Conservation (phyloP, 2,888 invertebrate species). For the Liposcelis brunnea region DNA sequence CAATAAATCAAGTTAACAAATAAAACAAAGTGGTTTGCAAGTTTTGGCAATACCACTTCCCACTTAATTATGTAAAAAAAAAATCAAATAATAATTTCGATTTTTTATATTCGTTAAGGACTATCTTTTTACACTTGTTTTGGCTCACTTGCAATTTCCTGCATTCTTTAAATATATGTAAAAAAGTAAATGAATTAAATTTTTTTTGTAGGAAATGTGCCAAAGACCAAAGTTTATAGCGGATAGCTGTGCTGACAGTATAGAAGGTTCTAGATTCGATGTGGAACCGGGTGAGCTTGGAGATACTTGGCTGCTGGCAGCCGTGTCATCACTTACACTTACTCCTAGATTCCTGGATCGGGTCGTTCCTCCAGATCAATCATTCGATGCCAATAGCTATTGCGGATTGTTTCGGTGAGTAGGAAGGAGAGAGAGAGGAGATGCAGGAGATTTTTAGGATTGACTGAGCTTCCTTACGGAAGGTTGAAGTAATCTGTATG, state of each 20-base stretch:
- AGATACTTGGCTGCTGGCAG: conserved; percentile 42
- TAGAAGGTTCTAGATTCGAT: conserved; percentile 25
- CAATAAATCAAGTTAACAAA: too few relatives aligned
- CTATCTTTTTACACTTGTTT: neutral
- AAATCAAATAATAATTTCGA: too few relatives aligned
- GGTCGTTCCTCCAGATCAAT: conserved; percentile 45
- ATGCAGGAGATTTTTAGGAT: too few relatives aligned
- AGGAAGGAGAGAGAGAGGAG: too few relatives aligned
- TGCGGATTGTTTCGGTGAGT: conserved; percentile 47
- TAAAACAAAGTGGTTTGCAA: too few relatives aligned
- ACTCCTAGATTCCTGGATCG: conserved; percentile 49
- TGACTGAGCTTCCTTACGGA: too few relatives aligned
- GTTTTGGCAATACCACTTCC: too few relatives aligned
- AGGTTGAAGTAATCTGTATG: too few relatives aligned
- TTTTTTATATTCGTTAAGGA: too few relatives aligned
- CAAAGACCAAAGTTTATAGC: conserved; percentile 40
- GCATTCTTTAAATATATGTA: neutral
- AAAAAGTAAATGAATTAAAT: too few relatives aligned
- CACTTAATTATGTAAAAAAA: too few relatives aligned
- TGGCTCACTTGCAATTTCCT: neutral
- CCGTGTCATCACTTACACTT: conserved; percentile 44
- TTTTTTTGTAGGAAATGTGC: conserved; percentile 40
- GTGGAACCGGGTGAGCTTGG: conserved; percentile 39
- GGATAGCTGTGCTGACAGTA: conserved; percentile 24
- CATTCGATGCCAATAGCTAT: conserved; percentile 39